Evolutionary conservation across 2,797 vertebrate genomes (phyloP).

Genomic region (Sebastes diaconus): DNA sequence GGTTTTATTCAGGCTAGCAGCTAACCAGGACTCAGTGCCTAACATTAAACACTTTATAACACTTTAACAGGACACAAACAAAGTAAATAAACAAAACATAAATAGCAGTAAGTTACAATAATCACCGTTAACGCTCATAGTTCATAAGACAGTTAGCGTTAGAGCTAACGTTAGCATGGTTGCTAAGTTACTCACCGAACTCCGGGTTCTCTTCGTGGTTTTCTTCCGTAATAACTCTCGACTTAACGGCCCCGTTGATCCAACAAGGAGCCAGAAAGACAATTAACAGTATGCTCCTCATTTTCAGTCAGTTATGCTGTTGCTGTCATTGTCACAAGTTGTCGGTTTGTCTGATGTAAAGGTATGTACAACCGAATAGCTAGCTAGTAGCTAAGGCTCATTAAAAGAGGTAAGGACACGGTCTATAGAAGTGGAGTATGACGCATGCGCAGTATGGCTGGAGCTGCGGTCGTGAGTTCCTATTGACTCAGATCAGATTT

Average conservation of each 20-base stretch:
- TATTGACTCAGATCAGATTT: too few relatives aligned
- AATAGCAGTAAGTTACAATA: fast-evolving
- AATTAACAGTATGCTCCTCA: slow-evolving; percentile 53
- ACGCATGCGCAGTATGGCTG: too few relatives aligned
- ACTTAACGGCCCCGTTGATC: slow-evolving; percentile 57
- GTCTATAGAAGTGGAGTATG: too few relatives aligned
- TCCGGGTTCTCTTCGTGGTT: slow-evolving; percentile 60
- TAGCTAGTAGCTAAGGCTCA: slow-evolving; percentile 3
- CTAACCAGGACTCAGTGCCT: fast-evolving
- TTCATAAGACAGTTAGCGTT: not conserved
- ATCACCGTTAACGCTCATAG: not conserved
- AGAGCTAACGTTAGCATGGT: slow-evolving; percentile 33
- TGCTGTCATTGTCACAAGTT: slow-evolving; percentile 36
- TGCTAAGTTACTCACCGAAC: slow-evolving; percentile 70
- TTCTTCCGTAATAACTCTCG: slow-evolving; percentile 34
- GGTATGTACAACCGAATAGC: not conserved
- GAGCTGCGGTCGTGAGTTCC: too few relatives aligned
- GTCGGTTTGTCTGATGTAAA: not conserved
- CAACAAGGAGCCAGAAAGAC: slow-evolving; percentile 56
- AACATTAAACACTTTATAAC: not conserved
- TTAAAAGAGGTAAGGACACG: too few relatives aligned
- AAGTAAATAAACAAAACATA: not conserved
- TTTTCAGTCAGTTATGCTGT: slow-evolving; percentile 23
- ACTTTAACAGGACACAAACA: not conserved
- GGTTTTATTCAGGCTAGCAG: not conserved